phyloP scores from a whole-genome alignment of 2,888 invertebrate genomes.

The Caenorhabditis doughertyi region DNA sequence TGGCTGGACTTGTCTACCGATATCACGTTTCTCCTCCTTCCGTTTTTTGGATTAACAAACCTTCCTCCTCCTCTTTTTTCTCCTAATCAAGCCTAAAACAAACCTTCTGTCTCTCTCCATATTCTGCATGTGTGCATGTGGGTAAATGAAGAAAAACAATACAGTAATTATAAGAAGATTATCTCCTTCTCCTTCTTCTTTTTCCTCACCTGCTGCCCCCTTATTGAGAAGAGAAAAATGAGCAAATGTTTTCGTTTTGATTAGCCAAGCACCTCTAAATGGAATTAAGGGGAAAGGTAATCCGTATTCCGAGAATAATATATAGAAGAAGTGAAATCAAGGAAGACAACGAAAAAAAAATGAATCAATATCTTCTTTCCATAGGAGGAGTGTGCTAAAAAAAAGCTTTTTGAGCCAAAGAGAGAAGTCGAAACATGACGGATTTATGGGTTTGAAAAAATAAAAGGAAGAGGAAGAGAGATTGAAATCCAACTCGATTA shows the following conservation, averaged over 20 bases:
- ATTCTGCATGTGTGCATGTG: slow-evolving; percentile 13
- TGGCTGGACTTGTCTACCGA: too few relatives aligned
- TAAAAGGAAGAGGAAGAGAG: not conserved
- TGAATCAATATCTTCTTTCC: slow-evolving; percentile 18
- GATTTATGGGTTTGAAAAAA: slow-evolving; percentile 53
- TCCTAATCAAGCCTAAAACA: slow-evolving; percentile 3
- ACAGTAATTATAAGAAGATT: slow-evolving; percentile 63
- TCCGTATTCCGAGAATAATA: slow-evolving; percentile 2
- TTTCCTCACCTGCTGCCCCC: slow-evolving; percentile 55
- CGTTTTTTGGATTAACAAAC: slow-evolving; percentile 8
- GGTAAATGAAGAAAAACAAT: slow-evolving; percentile 43
- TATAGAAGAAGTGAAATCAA: not conserved
- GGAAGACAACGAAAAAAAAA: not conserved
- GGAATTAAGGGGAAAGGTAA: slow-evolving; percentile 9
- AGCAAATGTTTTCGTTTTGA: slow-evolving; percentile 58
- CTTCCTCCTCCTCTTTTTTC: not conserved
- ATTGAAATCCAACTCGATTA: slow-evolving; percentile 45
- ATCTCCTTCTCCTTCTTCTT: not conserved
- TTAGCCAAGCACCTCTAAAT: too few relatives aligned
- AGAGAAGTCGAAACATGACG: slow-evolving; percentile 53
- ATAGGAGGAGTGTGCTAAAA: not conserved
- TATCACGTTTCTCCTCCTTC: not conserved
- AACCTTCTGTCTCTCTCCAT: slow-evolving; percentile 1
- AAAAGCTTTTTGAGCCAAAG: slow-evolving; percentile 3
- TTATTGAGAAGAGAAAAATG: too few relatives aligned